phyloP scores from a whole-genome alignment of 2,113 vertebrate species.

The Chiloscyllium plagiosum region DNA sequence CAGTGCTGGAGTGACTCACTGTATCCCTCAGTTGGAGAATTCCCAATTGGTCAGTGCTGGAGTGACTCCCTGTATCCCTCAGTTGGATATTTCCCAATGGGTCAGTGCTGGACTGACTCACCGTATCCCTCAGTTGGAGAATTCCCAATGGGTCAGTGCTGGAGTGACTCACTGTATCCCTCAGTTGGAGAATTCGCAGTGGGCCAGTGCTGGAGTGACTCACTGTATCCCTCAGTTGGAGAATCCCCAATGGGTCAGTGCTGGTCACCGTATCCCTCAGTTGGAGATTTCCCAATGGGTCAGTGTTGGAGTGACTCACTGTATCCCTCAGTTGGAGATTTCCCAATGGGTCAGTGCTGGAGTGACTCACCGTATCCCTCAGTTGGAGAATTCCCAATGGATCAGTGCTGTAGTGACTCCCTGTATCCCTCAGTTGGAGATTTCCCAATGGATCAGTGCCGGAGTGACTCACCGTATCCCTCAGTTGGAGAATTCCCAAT shows the following conservation, averaged over 20 bases:
- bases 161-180: background rate
- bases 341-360: background rate
- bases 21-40: background rate
- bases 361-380: background rate
- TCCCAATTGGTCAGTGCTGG: background rate
- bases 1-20: background rate
- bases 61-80: background rate
- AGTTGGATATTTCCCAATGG: background rate
- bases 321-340: too few species aligned
- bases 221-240: background rate
- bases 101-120: background rate
- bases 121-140: background rate
- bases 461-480: background rate
- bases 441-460: background rate
- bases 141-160: background rate
- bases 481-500: background rate
- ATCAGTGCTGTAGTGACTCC: background rate
- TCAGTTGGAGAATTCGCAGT: background rate
- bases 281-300: too few species aligned
- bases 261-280: background rate
- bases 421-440: background rate
- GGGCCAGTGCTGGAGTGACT: background rate
- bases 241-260: background rate
- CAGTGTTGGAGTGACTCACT: too few species aligned
- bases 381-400: background rate